A percentile compares a stretch with the other conserved stretches of the same genome.
Conservation (phyloP, 2,888 invertebrate genomes). For the Sesia bembeciformis region DNA sequence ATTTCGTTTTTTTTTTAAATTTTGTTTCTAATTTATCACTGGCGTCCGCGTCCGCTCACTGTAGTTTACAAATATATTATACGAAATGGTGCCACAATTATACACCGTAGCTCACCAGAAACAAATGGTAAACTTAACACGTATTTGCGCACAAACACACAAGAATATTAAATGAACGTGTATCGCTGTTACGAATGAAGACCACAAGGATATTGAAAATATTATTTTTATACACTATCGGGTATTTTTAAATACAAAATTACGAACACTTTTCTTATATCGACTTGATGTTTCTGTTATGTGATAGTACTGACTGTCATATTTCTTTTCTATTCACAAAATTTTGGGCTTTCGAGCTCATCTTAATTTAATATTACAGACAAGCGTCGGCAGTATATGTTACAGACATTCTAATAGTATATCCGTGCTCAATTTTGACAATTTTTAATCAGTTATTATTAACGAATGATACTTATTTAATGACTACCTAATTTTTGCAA, state of each 20-base stretch:
- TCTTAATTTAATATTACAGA: conserved; percentile 46
- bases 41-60: conserved; percentile 66
- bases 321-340: conserved; percentile 3
- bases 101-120: conserved; percentile 48
- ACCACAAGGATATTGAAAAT: conserved; percentile 72
- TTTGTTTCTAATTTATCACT: conserved; percentile 70
- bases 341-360: conserved; percentile 37
- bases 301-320: background rate
- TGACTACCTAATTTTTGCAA: conserved; percentile 65
- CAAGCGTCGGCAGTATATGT: conserved; percentile 65
- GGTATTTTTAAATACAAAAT: conserved; percentile 54
- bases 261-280: conserved; percentile 33
- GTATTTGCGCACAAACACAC: conserved; percentile 39
- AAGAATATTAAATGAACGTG: conserved; percentile 50
- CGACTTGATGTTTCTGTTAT: conserved; percentile 3
- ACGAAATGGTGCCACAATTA: conserved; percentile 49
- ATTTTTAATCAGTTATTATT: conserved; percentile 47
- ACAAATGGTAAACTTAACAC: conserved; percentile 32
- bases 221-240: conserved; percentile 33
- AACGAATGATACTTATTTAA: conserved; percentile 61
- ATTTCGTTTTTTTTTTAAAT: conserved; percentile 61
- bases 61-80: conserved; percentile 68
- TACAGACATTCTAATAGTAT: conserved; percentile 64
- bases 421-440: conserved; percentile 66
- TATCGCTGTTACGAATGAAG: conserved; percentile 69